Base-by-base conservation (phyloP, 2,113 vertebrate genomes). In the Smithornis capensis region DNA sequence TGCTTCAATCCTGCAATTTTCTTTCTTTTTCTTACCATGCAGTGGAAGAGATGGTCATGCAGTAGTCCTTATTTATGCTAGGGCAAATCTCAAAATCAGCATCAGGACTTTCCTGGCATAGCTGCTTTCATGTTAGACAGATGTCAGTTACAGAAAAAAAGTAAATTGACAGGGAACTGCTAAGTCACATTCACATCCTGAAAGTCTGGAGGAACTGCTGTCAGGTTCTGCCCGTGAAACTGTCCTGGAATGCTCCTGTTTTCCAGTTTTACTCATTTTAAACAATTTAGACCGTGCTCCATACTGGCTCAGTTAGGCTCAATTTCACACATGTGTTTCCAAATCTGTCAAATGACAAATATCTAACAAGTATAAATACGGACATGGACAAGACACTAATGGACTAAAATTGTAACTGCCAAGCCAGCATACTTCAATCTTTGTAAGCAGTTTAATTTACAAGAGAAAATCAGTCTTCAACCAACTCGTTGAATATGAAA, bases 201-300 rank as follows among this genome's bases (percentile, higher is more conserved):
- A 38, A 55, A 31, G 38, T 37, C 67, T 89, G n/a, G n/a, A 92
- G 19, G 38, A 86, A 60, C 15, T 5, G 0, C 59, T 45, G 6
- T 16, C 49, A 45, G 40, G 25, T 49, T 73, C 70, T 57, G 40
- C 8, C 4, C 31, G n/a, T 28, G n/a, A 84, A 71, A 37, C 9
- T 28, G 8, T 50, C 29, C 25, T 35, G 23, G 44, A 68, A 52
- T 0, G 0, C 3, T 63, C 25, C 71, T 8, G 13, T 19, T 24
- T 60, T 64, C 38, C 38, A 56, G 33, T 13, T 49, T 56, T 19
- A 33, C 6, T n/a, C 8, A 9, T 33, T 47, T 44, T 2, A 31
- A 50, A n/a, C 4, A 28, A 24, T 22, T 40, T 7, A 69, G 35
- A 40, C 37, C 12, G 11, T 6, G 9, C 19, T 70, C 37, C 13